Conservation (phyloP, 2,113 vertebrate genomes). For the Malurus alboscapulatus region DNA sequence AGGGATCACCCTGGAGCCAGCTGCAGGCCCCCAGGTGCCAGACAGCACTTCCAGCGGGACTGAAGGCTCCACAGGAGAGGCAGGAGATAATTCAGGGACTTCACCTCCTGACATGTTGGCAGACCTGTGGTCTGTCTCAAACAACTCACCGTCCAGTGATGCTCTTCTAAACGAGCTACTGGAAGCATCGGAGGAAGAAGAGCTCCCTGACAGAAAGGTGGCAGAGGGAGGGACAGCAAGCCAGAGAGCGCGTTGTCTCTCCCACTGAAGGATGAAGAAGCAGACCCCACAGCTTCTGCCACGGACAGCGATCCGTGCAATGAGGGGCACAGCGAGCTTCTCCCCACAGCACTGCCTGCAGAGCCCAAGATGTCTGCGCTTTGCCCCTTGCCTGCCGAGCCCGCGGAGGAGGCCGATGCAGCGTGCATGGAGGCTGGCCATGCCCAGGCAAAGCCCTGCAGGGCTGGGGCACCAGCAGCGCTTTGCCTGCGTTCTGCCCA, state of each 20-base stretch:
- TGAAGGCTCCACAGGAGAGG: not conserved
- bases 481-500: not conserved
- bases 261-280: not conserved
- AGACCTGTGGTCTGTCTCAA: not conserved
- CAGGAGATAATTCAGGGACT: not conserved
- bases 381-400: accelerated
- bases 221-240: not conserved
- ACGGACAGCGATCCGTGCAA: not conserved
- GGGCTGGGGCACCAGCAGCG: accelerated
- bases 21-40: not conserved
- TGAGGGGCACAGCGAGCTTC: not conserved
- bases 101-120: not conserved
- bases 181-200: no score
- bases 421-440: no score
- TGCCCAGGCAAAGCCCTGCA: not conserved
- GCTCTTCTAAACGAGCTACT: not conserved
- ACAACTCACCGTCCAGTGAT: no score
- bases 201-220: no score
- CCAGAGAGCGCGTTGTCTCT: accelerated
- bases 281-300: not conserved
- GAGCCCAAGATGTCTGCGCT: accelerated
- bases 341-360: accelerated
- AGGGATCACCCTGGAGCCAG: not conserved
- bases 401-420: accelerated
- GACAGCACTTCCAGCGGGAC: no score